Conservation (phyloP, 2,797 vertebrate species). For the Holocentrus rufus region DNA sequence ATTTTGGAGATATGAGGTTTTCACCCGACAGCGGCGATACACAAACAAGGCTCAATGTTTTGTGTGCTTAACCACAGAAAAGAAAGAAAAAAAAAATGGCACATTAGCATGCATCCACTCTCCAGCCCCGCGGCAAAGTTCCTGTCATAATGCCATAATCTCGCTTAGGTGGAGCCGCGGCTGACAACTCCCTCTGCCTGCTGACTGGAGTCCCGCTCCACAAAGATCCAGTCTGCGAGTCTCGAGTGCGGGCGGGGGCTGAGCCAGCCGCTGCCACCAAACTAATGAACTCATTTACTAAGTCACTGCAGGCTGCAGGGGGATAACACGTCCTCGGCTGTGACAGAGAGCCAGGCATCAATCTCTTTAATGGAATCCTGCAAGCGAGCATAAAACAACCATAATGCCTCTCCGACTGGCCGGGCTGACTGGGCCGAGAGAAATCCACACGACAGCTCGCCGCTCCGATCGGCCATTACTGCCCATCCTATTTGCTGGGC, state of each 20-base stretch:
- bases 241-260: too few species aligned
- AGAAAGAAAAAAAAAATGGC: constrained; percentile 6
- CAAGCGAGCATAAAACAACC: constrained; percentile 75
- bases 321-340: constrained; percentile 73
- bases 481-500: constrained; percentile 51
- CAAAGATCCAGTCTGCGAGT: too few species aligned
- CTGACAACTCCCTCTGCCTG: constrained; percentile 37
- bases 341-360: constrained; percentile 80
- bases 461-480: constrained; percentile 56
- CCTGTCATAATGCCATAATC: constrained; percentile 38
- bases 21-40: neutral
- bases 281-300: constrained; percentile 84
- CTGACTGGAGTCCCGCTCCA: too few species aligned
- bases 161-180: constrained; percentile 40
- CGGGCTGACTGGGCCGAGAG: constrained; percentile 55
- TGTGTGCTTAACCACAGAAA: neutral
- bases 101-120: constrained; percentile 16
- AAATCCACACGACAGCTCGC: constrained; percentile 49
- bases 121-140: constrained; percentile 30
- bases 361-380: constrained; percentile 84
- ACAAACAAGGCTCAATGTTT: neutral
- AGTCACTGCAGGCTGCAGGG: constrained; percentile 73
- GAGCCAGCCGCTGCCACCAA: constrained; percentile 45
- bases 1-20: constrained; percentile 26
- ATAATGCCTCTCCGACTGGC: constrained; percentile 71